phyloP scores from a whole-genome alignment of 2,888 invertebrate species.

The Drosophila neonasuta region DNA sequence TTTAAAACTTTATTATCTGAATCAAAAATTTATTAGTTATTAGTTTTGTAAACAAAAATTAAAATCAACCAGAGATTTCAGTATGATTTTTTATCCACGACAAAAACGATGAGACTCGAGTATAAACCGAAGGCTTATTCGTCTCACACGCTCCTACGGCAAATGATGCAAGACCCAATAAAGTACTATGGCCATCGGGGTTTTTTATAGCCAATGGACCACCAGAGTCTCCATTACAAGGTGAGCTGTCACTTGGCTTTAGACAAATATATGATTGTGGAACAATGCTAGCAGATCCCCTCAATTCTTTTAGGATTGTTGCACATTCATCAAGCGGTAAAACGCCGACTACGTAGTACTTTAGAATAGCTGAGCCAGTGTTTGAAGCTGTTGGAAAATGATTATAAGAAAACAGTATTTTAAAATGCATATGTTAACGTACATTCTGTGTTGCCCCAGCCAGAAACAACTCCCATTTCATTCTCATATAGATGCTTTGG shows the following conservation, averaged over 20 bases:
- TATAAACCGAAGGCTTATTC: not conserved
- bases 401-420: too few relatives aligned
- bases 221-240: constrained; percentile 12
- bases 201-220: constrained; percentile 19
- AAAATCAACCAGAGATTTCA: not conserved
- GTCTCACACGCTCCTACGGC: not conserved
- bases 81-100: constrained; percentile 12
- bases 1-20: not conserved
- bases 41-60: not conserved
- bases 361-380: not conserved
- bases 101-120: constrained; percentile 10
- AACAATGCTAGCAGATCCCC: fast-evolving
- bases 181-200: not conserved
- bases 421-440: not conserved
- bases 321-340: constrained; percentile 16
- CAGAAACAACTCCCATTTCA: constrained; percentile 6
- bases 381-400: not conserved
- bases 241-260: not conserved
- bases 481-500: not conserved
- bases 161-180: constrained; percentile 16
- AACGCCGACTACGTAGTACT: not conserved
- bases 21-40: not conserved
- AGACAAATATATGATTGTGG: constrained; percentile 20
- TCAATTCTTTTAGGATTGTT: fast-evolving
- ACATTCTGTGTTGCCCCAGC: constrained; percentile 19